Evolutionary conservation across 2,888 invertebrate genomes (phyloP), one percentile per base, ranked within the genome.

Genomic region (Drosophila quinaria): DNA sequence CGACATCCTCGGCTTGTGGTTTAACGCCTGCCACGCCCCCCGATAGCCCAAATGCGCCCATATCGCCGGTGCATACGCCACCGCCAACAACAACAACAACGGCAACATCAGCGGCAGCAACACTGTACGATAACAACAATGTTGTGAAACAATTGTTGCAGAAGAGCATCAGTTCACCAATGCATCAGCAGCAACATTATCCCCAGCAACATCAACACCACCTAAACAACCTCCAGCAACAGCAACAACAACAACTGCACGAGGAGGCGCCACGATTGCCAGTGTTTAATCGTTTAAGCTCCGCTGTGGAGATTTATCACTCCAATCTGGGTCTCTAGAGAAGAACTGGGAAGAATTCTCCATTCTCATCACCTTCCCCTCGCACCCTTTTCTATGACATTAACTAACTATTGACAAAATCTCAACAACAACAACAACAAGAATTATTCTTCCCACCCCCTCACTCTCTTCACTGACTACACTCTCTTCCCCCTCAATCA

Each of bases 261-360:
- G 85, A 88, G 70, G 85, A 87, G 70, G 70, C 66, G 61, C 94
- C 95, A 55, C 94, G 97, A 86, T 94, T 97, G 92, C 97, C 97
- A 47, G 97, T 97, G 37, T 97, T 97, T 94, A 96, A 96, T 93
- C 94, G 95, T 89, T 94, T 96, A 89, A 94, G 95, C 90, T 94
- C 94, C 77, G 93, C 93, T 62, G 90, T 94, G 70, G 92, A 93
- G 56, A 59, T 49, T 10, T 78, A 59, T 54, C 72, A 87, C 68
- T 84, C 84, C 67, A 90, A 91, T 67, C 67, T 89, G 80, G 90
- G 89, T 64, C 88, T 91, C 66, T 91, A 64, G 29, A 55, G 22
- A 3, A n/a, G 33, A 19, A 6, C 8, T n/a, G 6, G 0, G 6
- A n/a, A 5, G 2, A 37, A n/a, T 37, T 37, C 3, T 11, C 15